phyloP scores from a whole-genome alignment of 2,113 vertebrate genomes.

The Sylvia atricapilla region DNA sequence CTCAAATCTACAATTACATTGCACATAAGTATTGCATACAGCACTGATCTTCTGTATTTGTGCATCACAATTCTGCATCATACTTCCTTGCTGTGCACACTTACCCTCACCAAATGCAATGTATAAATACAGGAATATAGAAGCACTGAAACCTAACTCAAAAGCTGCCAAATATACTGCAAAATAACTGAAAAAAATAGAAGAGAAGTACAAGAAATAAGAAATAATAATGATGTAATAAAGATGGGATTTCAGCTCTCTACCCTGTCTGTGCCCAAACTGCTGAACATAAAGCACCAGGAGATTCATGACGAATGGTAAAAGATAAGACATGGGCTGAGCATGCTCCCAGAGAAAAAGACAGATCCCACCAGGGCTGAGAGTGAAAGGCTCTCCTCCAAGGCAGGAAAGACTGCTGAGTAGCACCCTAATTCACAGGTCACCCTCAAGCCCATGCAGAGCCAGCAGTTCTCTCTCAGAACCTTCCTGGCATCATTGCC shows the following conservation, averaged over 20 bases:
- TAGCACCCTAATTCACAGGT: neutral
- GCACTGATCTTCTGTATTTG: neutral
- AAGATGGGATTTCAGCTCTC: neutral
- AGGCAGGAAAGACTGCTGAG: neutral
- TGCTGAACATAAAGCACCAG: neutral
- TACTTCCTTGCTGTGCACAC: neutral
- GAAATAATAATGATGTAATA: too few relatives aligned
- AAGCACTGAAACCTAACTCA: neutral
- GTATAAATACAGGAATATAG: neutral
- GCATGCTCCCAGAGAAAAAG: neutral
- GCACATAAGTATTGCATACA: neutral
- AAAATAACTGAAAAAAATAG: neutral
- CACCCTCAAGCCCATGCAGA: neutral
- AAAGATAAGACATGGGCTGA: neutral
- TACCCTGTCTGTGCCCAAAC: fast-evolving
- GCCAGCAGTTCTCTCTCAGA: neutral
- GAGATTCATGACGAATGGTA: neutral
- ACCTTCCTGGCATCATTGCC: neutral
- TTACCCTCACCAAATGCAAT: neutral
- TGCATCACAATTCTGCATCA: neutral
- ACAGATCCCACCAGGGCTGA: neutral
- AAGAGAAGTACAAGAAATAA: neutral
- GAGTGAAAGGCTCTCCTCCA: neutral
- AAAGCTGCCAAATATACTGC: neutral
- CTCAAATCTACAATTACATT: neutral